Conservation (phyloP, 2,113 vertebrate species). For the Ursus arctos region DNA sequence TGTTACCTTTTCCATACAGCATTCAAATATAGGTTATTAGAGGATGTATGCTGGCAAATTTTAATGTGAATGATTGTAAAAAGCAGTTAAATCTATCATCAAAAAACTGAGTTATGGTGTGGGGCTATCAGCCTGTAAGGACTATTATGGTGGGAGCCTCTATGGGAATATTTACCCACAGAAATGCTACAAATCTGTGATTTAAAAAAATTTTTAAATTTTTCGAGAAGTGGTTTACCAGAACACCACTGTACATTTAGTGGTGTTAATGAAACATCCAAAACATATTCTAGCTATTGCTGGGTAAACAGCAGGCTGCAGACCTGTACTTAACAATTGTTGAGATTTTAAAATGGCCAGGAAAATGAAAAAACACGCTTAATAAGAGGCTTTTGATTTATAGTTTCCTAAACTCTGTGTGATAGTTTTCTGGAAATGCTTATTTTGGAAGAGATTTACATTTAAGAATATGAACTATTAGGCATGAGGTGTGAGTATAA, state of each 20-base stretch:
- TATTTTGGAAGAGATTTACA: slow-evolving; percentile 23
- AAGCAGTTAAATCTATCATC: background rate
- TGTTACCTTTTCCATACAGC: background rate
- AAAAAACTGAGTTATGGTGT: background rate
- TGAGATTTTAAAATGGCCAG: background rate
- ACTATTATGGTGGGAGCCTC: background rate
- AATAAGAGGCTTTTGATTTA: background rate
- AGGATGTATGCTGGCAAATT: slow-evolving; percentile 17
- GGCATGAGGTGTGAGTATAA: background rate
- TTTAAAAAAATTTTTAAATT: background rate
- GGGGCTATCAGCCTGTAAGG: background rate
- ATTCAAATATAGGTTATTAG: background rate
- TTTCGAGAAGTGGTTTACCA: background rate
- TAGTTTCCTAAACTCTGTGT: slow-evolving; percentile 24
- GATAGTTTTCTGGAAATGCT: slow-evolving; percentile 36
- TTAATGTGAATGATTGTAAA: background rate
- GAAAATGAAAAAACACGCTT: slow-evolving; percentile 21
- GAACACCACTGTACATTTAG: background rate
- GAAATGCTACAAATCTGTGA: background rate
- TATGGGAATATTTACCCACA: background rate
- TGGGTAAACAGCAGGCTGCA: background rate
- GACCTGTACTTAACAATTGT: background rate
- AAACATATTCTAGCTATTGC: background rate
- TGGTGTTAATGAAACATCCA: background rate
- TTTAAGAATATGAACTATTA: slow-evolving; percentile 51